Evolutionary conservation across 2,797 vertebrate genomes (phyloP), one percentile per base, ranked within the genome.

Genomic region (Hydrolagus colliei): DNA sequence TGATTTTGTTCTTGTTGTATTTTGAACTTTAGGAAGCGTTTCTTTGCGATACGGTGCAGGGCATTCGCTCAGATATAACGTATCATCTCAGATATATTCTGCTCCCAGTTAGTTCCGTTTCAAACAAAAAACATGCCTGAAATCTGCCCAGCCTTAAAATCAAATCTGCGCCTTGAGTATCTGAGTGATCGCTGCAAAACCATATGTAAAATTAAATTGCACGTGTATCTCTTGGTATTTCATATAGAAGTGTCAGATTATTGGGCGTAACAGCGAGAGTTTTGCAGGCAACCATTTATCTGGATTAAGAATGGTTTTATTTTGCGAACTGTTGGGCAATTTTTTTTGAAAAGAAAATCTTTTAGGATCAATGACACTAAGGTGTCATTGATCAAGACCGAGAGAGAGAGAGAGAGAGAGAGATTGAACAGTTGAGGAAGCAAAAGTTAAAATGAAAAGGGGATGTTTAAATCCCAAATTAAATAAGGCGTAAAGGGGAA

Each of bases 371-470:
- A 82, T 82, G 79, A 82, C 67, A 6, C 41, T 52, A 52, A 52
- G 41, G 68, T 67, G 79, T 84, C 68, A 84, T 84, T 16, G 63
- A 71, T 71, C 16, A 41, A 82, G 13, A 84, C 71, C 65, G 18
- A 20, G 65, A 52, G 71, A 71, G 16, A 84, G 32, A 20, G 16
- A 68, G 79, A 67, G 41, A 52, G 16, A 84, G 32, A 20, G 27
- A 68, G 79, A 67, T 71, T 84, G 32, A 27, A 84, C 52, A 63
- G 79, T 84, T 84, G 79, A 71, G 79, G 9, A 84, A 84, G 16
- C 79, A 84, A 71, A 52, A 71, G 79, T 63, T 84, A 84, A 84
- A 84, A 71, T 84, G 79, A 84, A 84, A 84, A 84, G 68, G 41
- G 79, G 79, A 68, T 84, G 79, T 84, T 84, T 68, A 84, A 84